phyloP scores from a whole-genome alignment of 2,797 vertebrate species.

The Trematomus bernacchii region DNA sequence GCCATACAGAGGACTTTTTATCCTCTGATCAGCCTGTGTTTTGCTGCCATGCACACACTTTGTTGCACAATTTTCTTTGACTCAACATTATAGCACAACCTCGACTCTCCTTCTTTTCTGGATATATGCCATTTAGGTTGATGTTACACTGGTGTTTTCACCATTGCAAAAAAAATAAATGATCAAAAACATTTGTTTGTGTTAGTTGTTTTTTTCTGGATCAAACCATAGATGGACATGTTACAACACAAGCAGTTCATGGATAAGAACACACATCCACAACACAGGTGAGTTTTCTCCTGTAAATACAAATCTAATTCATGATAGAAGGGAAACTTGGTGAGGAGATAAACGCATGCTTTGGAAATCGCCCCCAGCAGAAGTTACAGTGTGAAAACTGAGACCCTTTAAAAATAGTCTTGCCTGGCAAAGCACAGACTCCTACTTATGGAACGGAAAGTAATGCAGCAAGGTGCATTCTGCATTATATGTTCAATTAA shows the following conservation, averaged over 20 bases:
- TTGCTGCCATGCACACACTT: conserved; percentile 23
- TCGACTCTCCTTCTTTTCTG: conserved; percentile 21
- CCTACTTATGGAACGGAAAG: conserved; percentile 58
- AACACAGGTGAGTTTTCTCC: conserved; percentile 9
- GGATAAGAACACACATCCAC: not conserved
- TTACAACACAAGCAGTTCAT: not conserved
- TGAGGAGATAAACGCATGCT: not conserved
- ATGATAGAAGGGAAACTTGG: not conserved
- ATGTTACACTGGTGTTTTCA: conserved; percentile 54
- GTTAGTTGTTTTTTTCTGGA: conserved; percentile 44
- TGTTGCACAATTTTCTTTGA: conserved; percentile 35
- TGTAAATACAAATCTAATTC: not conserved
- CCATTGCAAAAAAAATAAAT: conserved; percentile 65
- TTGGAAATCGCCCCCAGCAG: conserved; percentile 7
- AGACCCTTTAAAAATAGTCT: conserved; percentile 67
- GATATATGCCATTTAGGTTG: conserved; percentile 45
- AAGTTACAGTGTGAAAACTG: conserved; percentile 58
- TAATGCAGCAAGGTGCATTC: conserved; percentile 15
- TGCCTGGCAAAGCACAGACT: conserved; percentile 39
- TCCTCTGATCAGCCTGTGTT: conserved; percentile 35
- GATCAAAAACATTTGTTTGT: conserved; percentile 32
- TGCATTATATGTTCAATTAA: conserved; percentile 17
- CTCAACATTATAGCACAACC: conserved; percentile 19
- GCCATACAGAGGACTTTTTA: conserved; percentile 8
- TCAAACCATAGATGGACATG: conserved; percentile 14